Percentiles rank a stretch among this genome's conserved stretches.
phyloP scores from a whole-genome alignment of 1,140 invertebrate genomes.

The Apis mellifera region Amel_HAv3.1 CM009931.2:16879501-16880000 shows the following conservation, averaged over 20 bases:
- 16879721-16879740: slow-evolving; percentile 33
- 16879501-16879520: not conserved
- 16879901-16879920: no score
- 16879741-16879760: slow-evolving; percentile 49
- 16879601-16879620: no score
- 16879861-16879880: not conserved
- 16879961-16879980: not conserved
- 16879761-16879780: slow-evolving; percentile 44
- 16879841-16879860: not conserved
- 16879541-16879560: no score
- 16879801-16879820: slow-evolving; percentile 33
- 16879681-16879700: slow-evolving; percentile 12
- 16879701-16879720: slow-evolving; percentile 9
- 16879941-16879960: not conserved
- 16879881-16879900: no score
- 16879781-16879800: slow-evolving; percentile 47
- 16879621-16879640: no score
- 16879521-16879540: no score
- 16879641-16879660: not conserved
- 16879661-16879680: not conserved
- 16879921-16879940: no score
- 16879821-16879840: slow-evolving; percentile 24
- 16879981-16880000: no score
- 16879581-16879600: no score
- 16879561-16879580: no score